Evolutionary conservation across 92 coral and sea anemone species (phyloP).

Genomic region (Epizoanthus ramosus): DNA sequence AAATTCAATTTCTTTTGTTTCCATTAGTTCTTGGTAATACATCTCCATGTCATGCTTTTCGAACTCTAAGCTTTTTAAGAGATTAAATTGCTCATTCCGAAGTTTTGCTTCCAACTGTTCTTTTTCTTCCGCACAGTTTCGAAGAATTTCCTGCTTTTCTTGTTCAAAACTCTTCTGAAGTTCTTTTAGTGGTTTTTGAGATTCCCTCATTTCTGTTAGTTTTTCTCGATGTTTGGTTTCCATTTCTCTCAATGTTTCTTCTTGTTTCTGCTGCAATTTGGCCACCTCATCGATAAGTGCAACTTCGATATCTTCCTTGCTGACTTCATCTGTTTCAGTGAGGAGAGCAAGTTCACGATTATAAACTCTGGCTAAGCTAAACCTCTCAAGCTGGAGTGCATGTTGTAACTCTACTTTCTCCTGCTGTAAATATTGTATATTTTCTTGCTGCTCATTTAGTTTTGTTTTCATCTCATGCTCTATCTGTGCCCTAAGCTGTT

Average conservation of each 20-base stretch:
- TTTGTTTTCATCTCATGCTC: conserved; percentile 42
- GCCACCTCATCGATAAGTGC: conserved; percentile 78
- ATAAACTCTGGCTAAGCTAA: conserved; percentile 72
- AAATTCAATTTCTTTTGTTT: conserved; percentile 66
- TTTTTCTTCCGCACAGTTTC: conserved; percentile 61
- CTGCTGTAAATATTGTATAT: conserved; percentile 57
- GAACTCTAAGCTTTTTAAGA: conserved; percentile 83
- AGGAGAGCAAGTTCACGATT: conserved; percentile 78
- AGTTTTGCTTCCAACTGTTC: conserved; percentile 79
- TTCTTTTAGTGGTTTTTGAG: conserved; percentile 60
- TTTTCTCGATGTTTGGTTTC: conserved; percentile 61
- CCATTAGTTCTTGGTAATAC: conserved; percentile 55
- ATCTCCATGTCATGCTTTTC: conserved; percentile 83
- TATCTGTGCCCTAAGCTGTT: conserved; percentile 30
- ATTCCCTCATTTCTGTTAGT: conserved; percentile 52
- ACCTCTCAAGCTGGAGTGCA: conserved; percentile 69
- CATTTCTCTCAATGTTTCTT: conserved; percentile 51
- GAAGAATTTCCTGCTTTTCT: conserved; percentile 54
- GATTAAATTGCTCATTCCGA: conserved; percentile 77
- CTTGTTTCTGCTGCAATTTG: conserved; percentile 63
- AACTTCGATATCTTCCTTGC: conserved; percentile 76
- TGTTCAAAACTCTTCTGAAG: conserved; percentile 57
- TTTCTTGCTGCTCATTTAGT: conserved; percentile 53
- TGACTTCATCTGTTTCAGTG: conserved; percentile 57
- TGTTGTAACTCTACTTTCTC: conserved; percentile 57